Conservation (phyloP, 92 coral and sea anemone species). For the Palythoa caribaeorum region DNA sequence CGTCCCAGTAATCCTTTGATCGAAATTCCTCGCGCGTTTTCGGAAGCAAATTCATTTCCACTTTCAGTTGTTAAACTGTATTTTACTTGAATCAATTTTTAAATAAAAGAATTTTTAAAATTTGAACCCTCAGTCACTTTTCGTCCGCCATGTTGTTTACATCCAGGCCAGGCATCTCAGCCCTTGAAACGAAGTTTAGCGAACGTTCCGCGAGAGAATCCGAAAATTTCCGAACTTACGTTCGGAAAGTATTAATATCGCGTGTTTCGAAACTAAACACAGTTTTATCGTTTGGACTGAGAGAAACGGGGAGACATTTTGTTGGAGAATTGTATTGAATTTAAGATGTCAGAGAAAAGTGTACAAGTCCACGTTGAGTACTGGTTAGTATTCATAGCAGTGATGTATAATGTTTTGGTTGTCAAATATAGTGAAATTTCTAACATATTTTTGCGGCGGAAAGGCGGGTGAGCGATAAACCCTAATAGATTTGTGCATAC, state of each 20-base stretch:
- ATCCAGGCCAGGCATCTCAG: constrained; percentile 22
- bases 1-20: constrained; percentile 76
- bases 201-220: neutral
- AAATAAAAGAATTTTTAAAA: neutral
- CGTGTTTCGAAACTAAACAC: neutral
- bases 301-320: neutral
- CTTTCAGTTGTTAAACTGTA: neutral
- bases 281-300: neutral
- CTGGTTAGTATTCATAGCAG: neutral
- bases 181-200: neutral
- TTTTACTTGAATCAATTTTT: neutral
- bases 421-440: neutral
- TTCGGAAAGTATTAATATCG: neutral
- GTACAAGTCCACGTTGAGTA: constrained; percentile 7
- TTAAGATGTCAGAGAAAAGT: constrained; percentile 5
- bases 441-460: neutral
- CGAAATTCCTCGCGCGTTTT: constrained; percentile 64
- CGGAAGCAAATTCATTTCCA: constrained; percentile 69
- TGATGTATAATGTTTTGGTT: neutral
- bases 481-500: too few relatives aligned
- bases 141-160: constrained; percentile 36
- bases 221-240: neutral
- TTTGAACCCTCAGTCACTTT: neutral
- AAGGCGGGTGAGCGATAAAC: neutral
- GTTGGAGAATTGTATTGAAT: neutral